These are phyloP conservation scores for Cheilosia pagana DNA, from an alignment of 2,888 invertebrate genomes.

Conservation along the genomic window DNA sequence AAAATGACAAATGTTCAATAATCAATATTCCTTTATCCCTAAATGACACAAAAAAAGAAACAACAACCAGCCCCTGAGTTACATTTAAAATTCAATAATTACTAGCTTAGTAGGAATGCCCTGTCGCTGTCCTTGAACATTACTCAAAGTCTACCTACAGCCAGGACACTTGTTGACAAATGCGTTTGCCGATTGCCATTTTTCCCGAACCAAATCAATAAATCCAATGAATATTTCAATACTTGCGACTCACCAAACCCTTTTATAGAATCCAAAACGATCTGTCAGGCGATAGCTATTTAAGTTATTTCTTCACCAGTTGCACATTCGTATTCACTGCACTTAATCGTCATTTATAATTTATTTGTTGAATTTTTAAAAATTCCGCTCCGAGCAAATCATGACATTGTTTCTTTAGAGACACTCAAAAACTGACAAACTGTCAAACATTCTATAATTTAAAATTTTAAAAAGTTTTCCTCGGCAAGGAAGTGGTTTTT, in stretches of 20 bases:
- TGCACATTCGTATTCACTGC: slow-evolving; percentile 71
- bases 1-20: no score
- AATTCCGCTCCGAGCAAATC: slow-evolving; percentile 20
- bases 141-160: neutral
- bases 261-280: slow-evolving; percentile 38
- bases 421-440: slow-evolving; percentile 6
- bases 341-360: slow-evolving; percentile 72
- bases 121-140: neutral
- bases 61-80: neutral
- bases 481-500: no score
- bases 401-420: slow-evolving; percentile 31
- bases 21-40: no score
- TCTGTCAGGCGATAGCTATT: slow-evolving; percentile 4
- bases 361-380: slow-evolving; percentile 20
- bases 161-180: neutral
- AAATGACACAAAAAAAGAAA: no score
- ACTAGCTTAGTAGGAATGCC: neutral
- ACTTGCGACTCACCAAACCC: slow-evolving; percentile 43
- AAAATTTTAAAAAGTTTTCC: neutral
- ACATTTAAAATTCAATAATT: slow-evolving; percentile 48
- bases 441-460: slow-evolving; percentile 39
- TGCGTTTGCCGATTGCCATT: neutral
- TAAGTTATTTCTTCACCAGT: slow-evolving; percentile 73
- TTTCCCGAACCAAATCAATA: neutral
- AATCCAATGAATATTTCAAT: neutral